Percentiles rank a stretch among this genome's conserved stretches.
Conservation (phyloP, 2,113 vertebrate genomes). For the Forbesichthys agassizii region DNA sequence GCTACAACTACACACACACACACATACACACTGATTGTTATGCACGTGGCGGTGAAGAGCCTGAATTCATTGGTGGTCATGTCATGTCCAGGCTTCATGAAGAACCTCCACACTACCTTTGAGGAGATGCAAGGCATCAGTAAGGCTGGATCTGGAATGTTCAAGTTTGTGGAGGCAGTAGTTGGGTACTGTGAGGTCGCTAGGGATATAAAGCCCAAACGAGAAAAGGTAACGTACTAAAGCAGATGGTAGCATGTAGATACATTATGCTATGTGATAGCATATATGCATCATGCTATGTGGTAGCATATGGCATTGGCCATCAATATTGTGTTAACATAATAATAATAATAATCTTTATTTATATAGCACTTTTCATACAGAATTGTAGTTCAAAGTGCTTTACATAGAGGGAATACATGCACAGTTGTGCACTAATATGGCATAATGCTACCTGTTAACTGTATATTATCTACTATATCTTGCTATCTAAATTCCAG, state of each 20-base stretch:
- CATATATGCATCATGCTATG: no score
- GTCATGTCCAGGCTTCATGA: constrained; percentile 80
- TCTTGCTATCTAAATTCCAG: no score
- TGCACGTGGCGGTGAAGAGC: background rate
- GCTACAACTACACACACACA: no score
- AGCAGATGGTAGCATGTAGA: no score
- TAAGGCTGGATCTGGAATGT: constrained; percentile 92
- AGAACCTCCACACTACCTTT: constrained; percentile 83
- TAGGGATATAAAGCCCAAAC: constrained; percentile 90
- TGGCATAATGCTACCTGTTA: no score
- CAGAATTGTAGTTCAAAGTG: no score
- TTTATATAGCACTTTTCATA: no score
- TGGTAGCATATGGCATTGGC: no score
- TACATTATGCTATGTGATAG: background rate
- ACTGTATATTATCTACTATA: no score
- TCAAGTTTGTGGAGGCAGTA: constrained; percentile 93
- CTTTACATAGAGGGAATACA: no score
- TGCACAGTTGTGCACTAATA: no score
- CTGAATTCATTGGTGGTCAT: background rate
- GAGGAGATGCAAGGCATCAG: constrained; percentile 94
- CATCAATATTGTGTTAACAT: background rate
- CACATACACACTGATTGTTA: no score
- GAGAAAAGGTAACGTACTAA: constrained; percentile 85
- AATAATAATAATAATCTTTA: background rate
- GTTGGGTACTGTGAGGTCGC: constrained; percentile 92